A percentile compares a stretch with the other conserved stretches of the same genome.
phyloP scores from a whole-genome alignment of 2,113 vertebrate species.

The Hippolais icterina region DNA sequence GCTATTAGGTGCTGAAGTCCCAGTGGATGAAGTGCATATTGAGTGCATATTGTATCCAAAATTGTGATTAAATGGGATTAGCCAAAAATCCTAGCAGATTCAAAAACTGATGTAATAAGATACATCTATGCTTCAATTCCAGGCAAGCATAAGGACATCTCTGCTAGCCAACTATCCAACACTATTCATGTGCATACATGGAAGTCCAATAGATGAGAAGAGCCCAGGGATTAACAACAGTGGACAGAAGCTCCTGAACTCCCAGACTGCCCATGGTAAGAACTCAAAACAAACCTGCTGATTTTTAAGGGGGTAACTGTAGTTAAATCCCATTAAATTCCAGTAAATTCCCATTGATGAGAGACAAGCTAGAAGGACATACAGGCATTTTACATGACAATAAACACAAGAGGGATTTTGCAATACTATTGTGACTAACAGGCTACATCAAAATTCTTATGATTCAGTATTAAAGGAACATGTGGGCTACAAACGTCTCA shows the following conservation, averaged over 20 bases:
- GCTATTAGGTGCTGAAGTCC: not conserved
- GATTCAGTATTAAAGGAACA: not conserved
- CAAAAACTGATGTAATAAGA: slow-evolving; percentile 3
- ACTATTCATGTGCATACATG: not conserved
- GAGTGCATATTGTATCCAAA: not conserved
- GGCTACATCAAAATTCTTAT: not conserved
- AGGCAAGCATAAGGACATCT: not conserved
- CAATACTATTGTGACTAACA: not conserved
- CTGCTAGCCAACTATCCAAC: not conserved
- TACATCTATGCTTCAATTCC: not conserved
- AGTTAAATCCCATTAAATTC: not conserved
- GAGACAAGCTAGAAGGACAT: not conserved
- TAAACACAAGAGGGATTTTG: not conserved
- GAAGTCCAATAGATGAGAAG: not conserved
- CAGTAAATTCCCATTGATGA: not conserved
- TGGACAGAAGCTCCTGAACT: not conserved
- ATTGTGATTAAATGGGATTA: not conserved
- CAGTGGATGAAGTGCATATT: not conserved
- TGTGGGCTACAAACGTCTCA: not conserved
- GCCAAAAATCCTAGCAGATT: not conserved
- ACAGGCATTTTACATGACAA: not conserved
- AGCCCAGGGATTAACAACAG: not conserved
- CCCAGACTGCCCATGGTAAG: not conserved
- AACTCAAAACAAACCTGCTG: not conserved
- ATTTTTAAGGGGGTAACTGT: not conserved